phyloP scores from a whole-genome alignment of 2,888 invertebrate genomes.

The Zelleria hepariella region DNA sequence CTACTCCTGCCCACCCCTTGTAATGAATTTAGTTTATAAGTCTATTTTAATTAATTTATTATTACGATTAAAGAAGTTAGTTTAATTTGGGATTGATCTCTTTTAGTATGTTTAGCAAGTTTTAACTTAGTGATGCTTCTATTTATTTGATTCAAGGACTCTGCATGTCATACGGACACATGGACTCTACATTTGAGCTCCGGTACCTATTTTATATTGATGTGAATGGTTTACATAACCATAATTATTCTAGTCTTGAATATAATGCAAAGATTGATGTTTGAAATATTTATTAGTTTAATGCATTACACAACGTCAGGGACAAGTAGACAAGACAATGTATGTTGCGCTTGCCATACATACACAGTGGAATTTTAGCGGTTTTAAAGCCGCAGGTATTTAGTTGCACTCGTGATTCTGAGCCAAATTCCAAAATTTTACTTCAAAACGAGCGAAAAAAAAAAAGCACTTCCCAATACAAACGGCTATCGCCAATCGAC shows the following conservation, averaged over 20 bases:
- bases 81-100: background rate
- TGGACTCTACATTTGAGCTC: background rate
- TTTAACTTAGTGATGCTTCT: background rate
- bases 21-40: too few relatives aligned
- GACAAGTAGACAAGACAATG: too few relatives aligned
- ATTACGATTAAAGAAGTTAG: background rate
- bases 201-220: background rate
- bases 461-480: too few relatives aligned
- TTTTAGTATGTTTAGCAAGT: background rate
- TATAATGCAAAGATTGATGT: background rate
- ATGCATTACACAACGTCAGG: too few relatives aligned
- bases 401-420: too few relatives aligned
- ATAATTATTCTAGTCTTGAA: background rate
- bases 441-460: too few relatives aligned
- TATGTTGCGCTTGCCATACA: too few relatives aligned
- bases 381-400: too few relatives aligned
- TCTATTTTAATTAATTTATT: background rate
- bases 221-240: background rate
- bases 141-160: background rate
- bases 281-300: too few relatives aligned
- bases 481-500: too few relatives aligned
- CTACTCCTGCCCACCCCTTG: background rate
- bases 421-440: too few relatives aligned
- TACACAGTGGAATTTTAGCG: too few relatives aligned
- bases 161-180: background rate